Base-by-base conservation (phyloP, 2,888 invertebrate genomes). In the Chydorus sphaericus region DNA sequence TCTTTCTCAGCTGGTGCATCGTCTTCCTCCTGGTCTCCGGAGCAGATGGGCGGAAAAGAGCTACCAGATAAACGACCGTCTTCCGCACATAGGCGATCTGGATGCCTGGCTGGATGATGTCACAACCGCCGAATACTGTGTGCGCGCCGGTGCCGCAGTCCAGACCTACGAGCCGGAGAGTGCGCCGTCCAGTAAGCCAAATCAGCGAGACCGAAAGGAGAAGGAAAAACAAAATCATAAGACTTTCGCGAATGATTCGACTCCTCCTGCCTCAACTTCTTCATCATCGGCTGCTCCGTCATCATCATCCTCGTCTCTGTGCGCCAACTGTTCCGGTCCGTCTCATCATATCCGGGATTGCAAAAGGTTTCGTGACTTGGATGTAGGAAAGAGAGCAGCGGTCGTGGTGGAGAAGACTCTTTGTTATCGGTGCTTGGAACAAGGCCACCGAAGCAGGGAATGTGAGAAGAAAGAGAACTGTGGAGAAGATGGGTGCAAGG, bases 61-160 rank as follows among this genome's bases (percentile, higher is more conserved):
- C 11, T 26, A 28, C 29, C 16, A 28, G n/a, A 23, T 55, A 16
- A 29, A 55, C 16, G 48, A 44, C 30, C 39, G 29, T 14, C n/a
- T 31, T 8, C 39, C 55, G 55, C 20, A 11, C 30, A 11, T 55
- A 10, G 14, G n/a, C 20, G 48, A 55, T 20, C 30, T 55, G 8
- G 44, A 55, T 20, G 14, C n/a, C 7, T 51, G 51, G 51, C 33
- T 51, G 2, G 51, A 51, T n/a, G 33, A 28, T 8, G 31, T 51
- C 1, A 18, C 33, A 5, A 30, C n/a, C 23, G 54, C 39, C 2
- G 54, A 44, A 39, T 14, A 30, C 26, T 23, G n/a, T 3, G 18
- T 54, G 7, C 23, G 44, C 3, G 18, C 44, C 10, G 26, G 20
- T 44, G n/a, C 38, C n/a, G 14, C 20, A 20, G 38, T 18, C n/a